Conservation (phyloP, 2,797 vertebrate genomes). For the Sebastes diaconus region DNA sequence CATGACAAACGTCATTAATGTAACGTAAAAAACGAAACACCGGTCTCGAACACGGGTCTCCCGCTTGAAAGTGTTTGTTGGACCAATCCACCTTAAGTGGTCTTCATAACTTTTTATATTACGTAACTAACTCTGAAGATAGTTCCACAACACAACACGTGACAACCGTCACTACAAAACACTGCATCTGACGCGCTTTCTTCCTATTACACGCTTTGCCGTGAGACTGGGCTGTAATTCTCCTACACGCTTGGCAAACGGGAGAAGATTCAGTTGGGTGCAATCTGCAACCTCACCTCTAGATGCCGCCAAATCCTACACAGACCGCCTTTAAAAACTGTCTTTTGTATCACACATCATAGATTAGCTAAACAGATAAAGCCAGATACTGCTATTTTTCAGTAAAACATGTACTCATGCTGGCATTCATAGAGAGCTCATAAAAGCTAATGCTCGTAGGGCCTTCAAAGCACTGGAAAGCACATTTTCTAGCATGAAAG, state of each 20-base stretch:
- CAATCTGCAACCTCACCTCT: not conserved
- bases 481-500: not conserved
- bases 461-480: not conserved
- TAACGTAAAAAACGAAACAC: no score
- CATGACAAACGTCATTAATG: no score
- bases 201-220: not conserved
- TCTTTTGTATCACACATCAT: slow-evolving; percentile 2
- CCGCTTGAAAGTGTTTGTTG: no score
- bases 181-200: not conserved
- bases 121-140: no score
- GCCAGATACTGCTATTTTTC: slow-evolving; percentile 14
- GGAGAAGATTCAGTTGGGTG: not conserved
- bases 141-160: no score
- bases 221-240: not conserved
- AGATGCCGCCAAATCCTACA: not conserved
- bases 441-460: not conserved
- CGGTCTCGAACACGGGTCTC: no score
- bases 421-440: not conserved
- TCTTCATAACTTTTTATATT: no score
- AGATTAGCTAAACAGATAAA: slow-evolving; percentile 10
- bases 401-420: not conserved
- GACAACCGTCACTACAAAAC: no score
- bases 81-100: no score
- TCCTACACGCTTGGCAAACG: not conserved
- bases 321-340: not conserved